Evolutionary conservation across 2,113 vertebrate species (phyloP), one percentile per base, ranked within the genome.

Genomic region (Dolichotis patagonum): DNA sequence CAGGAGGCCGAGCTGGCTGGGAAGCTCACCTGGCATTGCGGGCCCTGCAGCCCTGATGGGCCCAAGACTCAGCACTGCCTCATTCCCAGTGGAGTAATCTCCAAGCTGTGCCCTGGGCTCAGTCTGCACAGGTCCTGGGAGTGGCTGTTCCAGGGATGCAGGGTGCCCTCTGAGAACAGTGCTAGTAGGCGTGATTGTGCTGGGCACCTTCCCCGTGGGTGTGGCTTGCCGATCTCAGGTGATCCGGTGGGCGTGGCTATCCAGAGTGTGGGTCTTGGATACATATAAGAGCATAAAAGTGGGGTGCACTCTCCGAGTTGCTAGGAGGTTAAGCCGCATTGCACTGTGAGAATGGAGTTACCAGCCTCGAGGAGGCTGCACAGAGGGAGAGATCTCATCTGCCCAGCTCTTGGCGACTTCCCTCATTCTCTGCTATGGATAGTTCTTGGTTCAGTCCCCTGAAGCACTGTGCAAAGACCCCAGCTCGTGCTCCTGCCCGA

Each of bases 111-210:
- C 35, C 1, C 52, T 30, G 19, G n/a, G 22, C 30, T 11, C 38
- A 19, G 2, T 52, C n/a, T 49, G 30, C 19, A 1, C 0, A 0
- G 35, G 14, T 38, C 54, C 16, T 38, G 54, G 38, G 32, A 13
- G 58, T 16, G 7, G 52, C 12, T 3, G 38, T 30, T n/a, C 16
- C 7, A 17, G 28, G 43, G 12, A 26, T 5, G 13, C 24, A 3
- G 22, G 73, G 5, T 3, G 62, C n/a, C 38, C 32, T 8, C 2
- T 3, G 56, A n/a, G 35, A 0, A 7, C n/a, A 16, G 26, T 0
- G 19, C 0, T 0, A n/a, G 69, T 14, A 52, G 16, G 35, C 9
- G 3, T 43, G 75, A 38, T 58, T 90, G 43, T n/a, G 11, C 28
- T n/a, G 13, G 3, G 28, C 4, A 1, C 73, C 73, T 46, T 6